Evolutionary conservation across 92 coral and sea anemone genomes (phyloP).

Genomic region (Paragorgia papillata): DNA sequence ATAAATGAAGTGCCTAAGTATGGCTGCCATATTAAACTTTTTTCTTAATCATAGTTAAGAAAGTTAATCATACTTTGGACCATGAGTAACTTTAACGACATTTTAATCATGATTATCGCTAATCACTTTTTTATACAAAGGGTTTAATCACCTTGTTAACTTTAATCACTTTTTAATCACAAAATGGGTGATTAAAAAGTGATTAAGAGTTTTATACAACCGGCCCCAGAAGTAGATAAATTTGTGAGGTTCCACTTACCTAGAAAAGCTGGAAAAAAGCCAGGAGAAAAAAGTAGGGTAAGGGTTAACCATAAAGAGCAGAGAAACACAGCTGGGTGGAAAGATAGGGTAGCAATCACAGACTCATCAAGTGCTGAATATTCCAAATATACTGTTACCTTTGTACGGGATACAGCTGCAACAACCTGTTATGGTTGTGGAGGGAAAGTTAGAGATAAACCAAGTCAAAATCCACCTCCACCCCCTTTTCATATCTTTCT

Average conservation of each 20-base stretch:
- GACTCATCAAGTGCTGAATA: slow-evolving; percentile 9
- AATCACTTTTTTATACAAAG: too few species aligned
- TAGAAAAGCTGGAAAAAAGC: background rate
- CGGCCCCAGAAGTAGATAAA: background rate
- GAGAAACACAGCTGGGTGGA: background rate
- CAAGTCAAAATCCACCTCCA: slow-evolving; percentile 59
- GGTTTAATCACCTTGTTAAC: too few species aligned
- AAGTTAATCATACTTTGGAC: too few species aligned
- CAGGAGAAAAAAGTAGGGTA: slow-evolving; percentile 7
- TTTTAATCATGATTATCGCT: too few species aligned
- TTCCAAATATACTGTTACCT: slow-evolving; percentile 1
- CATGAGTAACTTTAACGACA: too few species aligned
- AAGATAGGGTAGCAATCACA: slow-evolving; percentile 3
- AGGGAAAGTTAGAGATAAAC: slow-evolving; percentile 48
- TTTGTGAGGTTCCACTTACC: slow-evolving; percentile 12
- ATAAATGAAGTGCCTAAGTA: too few species aligned
- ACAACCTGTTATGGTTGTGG: slow-evolving; percentile 63
- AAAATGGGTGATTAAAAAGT: too few species aligned
- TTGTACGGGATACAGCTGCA: slow-evolving; percentile 41
- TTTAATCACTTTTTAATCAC: too few species aligned
- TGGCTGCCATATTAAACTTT: too few species aligned
- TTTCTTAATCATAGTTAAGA: too few species aligned
- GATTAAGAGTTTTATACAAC: too few species aligned
- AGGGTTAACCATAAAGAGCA: background rate
- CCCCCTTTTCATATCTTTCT: slow-evolving; percentile 64